Evolutionary conservation across 2,113 vertebrate species (phyloP), one percentile per base, ranked within the genome.

Genomic region (Notothenia coriiceps): DNA sequence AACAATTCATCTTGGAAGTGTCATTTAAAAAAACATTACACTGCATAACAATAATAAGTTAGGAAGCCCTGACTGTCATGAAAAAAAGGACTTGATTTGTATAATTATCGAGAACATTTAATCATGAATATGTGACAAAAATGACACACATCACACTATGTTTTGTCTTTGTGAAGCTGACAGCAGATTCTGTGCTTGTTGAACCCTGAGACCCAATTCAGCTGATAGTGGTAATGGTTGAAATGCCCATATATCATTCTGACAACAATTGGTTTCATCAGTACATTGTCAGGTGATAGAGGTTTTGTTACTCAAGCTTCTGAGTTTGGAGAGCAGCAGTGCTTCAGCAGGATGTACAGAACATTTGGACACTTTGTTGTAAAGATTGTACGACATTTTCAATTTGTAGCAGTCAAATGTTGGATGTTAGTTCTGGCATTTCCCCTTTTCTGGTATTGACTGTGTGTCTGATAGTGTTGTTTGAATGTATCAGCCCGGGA

Each of bases 221-320:
- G 82, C 83, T 88, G 89, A 90, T 72, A n/a, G 20, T 33, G 44
- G 59, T 74, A 55, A 33, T 2, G 74, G 56, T 59, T 18, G 2
- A 87, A 80, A 69, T 54, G 55, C 47, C n/a, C 57, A 84, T 80
- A 54, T 68, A 80, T 90, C 83, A 89, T 22, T 44, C 70, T 67
- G 68, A 76, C 80, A 72, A 20, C 74, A 76, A 40, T 46, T 20
- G 51, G 66, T 63, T 82, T 79, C 60, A 77, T 68, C 68, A 57
- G 73, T 59, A 17, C 44, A 47, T 1, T 55, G 57, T 3, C 64
- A 54, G 64, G 22, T 33, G 25, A 81, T 10, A 46, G 64, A 88
- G 54, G 84, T 14, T 17, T 49, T 56, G 51, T 15, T 56, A 9
- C 13, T 55, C 8, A 18, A 54, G 6, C 17, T 51, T 15, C 66